These are phyloP conservation scores for Oreochromis niloticus DNA, from an alignment of 2,113 vertebrate genomes.

Conservation along the genomic window DNA sequence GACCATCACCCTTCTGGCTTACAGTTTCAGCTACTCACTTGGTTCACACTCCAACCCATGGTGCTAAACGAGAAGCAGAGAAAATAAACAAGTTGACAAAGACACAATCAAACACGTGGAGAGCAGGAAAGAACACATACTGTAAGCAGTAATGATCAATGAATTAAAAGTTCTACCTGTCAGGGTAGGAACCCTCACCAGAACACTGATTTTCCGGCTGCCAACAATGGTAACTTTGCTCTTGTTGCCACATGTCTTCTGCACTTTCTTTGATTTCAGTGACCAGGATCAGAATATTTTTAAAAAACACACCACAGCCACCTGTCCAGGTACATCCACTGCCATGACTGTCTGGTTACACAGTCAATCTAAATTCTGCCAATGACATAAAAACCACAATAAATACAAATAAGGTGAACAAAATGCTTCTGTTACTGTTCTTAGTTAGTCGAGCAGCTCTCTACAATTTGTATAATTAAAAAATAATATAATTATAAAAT, in stretches of 20 bases:
- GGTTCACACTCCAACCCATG: not conserved
- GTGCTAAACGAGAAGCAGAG: constrained; percentile 39
- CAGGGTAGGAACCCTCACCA: constrained; percentile 44
- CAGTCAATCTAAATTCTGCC: not conserved
- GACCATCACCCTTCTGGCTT: not conserved
- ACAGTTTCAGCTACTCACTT: constrained; percentile 62
- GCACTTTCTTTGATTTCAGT: constrained; percentile 69
- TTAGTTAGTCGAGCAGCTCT: not conserved
- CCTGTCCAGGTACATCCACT: constrained; percentile 50
- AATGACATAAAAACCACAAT: not conserved
- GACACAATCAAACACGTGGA: not conserved
- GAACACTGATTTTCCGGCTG: constrained; percentile 41
- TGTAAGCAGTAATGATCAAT: not conserved
- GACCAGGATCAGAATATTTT: constrained; percentile 53
- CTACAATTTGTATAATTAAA: not conserved
- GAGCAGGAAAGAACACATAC: not conserved
- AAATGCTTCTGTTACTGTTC: not conserved
- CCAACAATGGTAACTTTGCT: constrained; percentile 70
- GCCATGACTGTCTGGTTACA: constrained; percentile 26
- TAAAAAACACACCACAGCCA: constrained; percentile 68
- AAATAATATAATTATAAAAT: not conserved
- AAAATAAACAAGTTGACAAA: not conserved
- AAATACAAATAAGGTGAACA: not conserved
- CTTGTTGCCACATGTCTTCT: constrained; percentile 58
- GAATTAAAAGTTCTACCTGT: constrained; percentile 16